Evolutionary conservation across 2,113 vertebrate genomes (phyloP), one percentile per base, ranked within the genome.

Genomic region (Chauna torquata): DNA sequence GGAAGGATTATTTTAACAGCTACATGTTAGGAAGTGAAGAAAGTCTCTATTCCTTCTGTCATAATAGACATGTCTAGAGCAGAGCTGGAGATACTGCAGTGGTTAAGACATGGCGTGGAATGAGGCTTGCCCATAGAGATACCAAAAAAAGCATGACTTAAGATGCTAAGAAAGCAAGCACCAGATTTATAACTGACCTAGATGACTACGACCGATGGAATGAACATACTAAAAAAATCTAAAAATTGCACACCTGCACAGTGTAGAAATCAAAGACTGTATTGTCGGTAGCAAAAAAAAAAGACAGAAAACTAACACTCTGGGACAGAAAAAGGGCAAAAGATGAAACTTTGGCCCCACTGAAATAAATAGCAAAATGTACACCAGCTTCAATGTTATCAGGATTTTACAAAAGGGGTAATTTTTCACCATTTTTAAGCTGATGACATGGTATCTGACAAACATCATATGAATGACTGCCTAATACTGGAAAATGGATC

Each of bases 1-100:
- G 88, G 95, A 96, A 97, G 70, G 88, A 91, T 95, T 97, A 92
- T 90, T 95, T 96, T 92, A 96, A 96, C 88, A 94, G 91, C 90
- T 92, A 88, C 69, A 87, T 58, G 70, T 62, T 97, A 84, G 78
- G 77, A 94, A 97, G 65, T 72, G 70, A 91, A 97, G 92, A 82
- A 86, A 95, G 77, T 68, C 83, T 96, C 77, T 81, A 68, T 87
- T 96, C 91, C 94, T 95, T 92, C 95, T 96, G 91, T 92, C 94
- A 91, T 82, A 94, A 95, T 84, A 94, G 94, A 94, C 92, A 86
- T 76, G 92, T 57, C 91, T 95, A 91, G 81, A 88, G 78, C 77
- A 71, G 90, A 92, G 90, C 82, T 90, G 79, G 90, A 86, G 88
- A 81, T 38, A 81, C 80, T 64, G 82, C 47, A 40, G 55, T 76